Evolutionary conservation across 2,888 invertebrate genomes (phyloP).

Genomic region (Standfussiana lucernea): DNA sequence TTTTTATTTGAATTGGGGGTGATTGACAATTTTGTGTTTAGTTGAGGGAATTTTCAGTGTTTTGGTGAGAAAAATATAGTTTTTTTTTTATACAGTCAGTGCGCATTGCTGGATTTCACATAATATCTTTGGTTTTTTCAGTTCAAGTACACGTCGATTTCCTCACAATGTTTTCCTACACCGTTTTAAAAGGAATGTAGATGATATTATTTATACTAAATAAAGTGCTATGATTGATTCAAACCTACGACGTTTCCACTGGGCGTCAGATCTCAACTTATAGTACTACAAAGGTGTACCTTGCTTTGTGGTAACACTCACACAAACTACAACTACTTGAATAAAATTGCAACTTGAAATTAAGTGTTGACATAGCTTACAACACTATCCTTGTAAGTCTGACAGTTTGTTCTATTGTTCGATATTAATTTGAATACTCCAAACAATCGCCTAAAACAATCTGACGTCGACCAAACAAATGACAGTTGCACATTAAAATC

Average conservation of each 20-base stretch:
- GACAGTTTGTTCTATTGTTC: conserved; percentile 19
- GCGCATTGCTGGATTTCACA: background rate
- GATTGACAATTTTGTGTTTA: conserved; percentile 31
- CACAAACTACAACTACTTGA: background rate
- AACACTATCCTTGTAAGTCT: background rate
- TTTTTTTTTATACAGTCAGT: background rate
- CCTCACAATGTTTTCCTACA: background rate
- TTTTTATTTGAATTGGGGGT: conserved; percentile 42
- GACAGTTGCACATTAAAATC: conserved; percentile 27
- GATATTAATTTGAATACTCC: conserved; percentile 31
- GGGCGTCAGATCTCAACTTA: background rate
- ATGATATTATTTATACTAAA: background rate
- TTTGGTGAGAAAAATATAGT: background rate
- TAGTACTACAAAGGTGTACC: too few relatives aligned
- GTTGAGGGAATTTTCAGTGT: background rate
- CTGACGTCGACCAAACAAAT: conserved; percentile 37
- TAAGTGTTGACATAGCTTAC: conserved; percentile 16
- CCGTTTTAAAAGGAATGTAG: background rate
- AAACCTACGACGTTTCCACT: background rate
- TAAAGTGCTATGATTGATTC: background rate
- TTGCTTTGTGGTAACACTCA: background rate
- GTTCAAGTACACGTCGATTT: background rate
- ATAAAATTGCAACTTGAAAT: conserved; percentile 3
- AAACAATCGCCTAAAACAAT: conserved; percentile 28
- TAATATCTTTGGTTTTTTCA: background rate